These are phyloP conservation scores for Catalaphyllia jardinei DNA, from an alignment of 64 coral and sea anemone genomes.

Conservation along the genomic window DNA sequence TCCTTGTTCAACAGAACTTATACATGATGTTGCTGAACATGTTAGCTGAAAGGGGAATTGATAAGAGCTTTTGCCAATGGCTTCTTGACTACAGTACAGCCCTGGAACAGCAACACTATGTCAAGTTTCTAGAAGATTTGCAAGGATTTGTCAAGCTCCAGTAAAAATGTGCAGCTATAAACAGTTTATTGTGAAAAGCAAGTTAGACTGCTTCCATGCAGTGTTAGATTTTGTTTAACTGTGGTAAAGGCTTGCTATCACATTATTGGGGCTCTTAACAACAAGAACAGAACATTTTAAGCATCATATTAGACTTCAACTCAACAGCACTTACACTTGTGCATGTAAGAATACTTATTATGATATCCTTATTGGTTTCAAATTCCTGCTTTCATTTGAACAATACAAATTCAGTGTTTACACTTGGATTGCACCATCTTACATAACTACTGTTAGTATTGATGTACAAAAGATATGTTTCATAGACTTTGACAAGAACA, in stretches of 20 bases:
- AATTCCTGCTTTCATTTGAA: not conserved
- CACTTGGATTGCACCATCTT: no score
- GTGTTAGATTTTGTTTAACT: not conserved
- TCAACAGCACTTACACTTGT: not conserved
- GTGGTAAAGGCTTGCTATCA: not conserved
- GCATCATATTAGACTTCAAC: not conserved
- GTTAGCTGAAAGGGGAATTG: conserved; percentile 89
- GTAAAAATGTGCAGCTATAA: not conserved
- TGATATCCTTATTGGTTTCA: not conserved
- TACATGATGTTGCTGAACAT: conserved; percentile 83
- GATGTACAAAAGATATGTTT: no score
- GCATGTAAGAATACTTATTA: not conserved
- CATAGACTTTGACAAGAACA: no score
- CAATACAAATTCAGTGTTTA: not conserved
- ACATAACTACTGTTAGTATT: no score
- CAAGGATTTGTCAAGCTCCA: conserved; percentile 88
- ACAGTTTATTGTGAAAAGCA: not conserved
- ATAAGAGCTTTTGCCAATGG: conserved; percentile 61
- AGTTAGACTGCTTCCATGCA: not conserved
- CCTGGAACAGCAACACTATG: conserved; percentile 90
- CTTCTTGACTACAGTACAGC: conserved; percentile 83
- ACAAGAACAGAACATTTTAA: not conserved
- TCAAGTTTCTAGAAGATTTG: conserved; percentile 84
- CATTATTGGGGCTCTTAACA: not conserved
- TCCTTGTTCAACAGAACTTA: conserved; percentile 64